A percentile compares a stretch with the other conserved stretches of the same genome.
Evolutionary conservation across 2,888 invertebrate species (phyloP).

Genomic region (Dasypogon diadema): DNA sequence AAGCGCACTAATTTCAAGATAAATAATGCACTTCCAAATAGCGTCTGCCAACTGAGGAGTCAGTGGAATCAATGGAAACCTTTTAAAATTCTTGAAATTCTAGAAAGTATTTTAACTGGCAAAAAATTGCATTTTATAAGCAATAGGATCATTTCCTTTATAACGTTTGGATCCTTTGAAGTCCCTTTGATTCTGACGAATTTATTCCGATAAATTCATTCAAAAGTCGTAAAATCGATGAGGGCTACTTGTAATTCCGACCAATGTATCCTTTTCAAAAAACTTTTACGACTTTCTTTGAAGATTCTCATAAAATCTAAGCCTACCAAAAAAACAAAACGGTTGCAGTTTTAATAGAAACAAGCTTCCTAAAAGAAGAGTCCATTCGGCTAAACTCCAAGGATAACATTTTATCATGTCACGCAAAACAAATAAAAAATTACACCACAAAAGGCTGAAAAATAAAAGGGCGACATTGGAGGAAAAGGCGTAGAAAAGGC

Average conservation of each 20-base stretch:
- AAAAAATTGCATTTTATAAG: not conserved
- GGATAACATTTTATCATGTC: slow-evolving; percentile 8
- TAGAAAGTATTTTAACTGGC: not conserved
- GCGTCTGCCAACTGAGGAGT: too few relatives aligned
- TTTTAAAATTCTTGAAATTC: not conserved
- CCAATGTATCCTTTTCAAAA: slow-evolving; percentile 18
- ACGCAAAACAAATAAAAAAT: slow-evolving; percentile 49
- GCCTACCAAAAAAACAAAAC: not conserved
- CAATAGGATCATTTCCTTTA: not conserved
- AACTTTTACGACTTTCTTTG: slow-evolving; percentile 23
- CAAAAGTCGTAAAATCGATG: slow-evolving; percentile 36
- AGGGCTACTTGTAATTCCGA: slow-evolving; percentile 42
- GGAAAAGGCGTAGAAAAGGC: not conserved
- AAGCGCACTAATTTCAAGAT: too few relatives aligned
- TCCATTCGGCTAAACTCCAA: not conserved
- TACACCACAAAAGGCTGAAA: not conserved
- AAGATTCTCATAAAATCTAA: slow-evolving; percentile 19
- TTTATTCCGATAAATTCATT: slow-evolving; percentile 5
- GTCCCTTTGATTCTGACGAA: not conserved
- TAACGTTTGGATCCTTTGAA: not conserved
- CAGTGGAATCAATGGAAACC: too few relatives aligned
- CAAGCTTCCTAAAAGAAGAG: too few relatives aligned
- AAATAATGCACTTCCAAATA: too few relatives aligned
- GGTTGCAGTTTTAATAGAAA: slow-evolving; percentile 7
- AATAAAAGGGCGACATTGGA: not conserved